Percentiles rank a stretch among this genome's conserved stretches.
Evolutionary conservation across 2,113 vertebrate species (phyloP).

Genomic region (Athene cunicularia): DNA sequence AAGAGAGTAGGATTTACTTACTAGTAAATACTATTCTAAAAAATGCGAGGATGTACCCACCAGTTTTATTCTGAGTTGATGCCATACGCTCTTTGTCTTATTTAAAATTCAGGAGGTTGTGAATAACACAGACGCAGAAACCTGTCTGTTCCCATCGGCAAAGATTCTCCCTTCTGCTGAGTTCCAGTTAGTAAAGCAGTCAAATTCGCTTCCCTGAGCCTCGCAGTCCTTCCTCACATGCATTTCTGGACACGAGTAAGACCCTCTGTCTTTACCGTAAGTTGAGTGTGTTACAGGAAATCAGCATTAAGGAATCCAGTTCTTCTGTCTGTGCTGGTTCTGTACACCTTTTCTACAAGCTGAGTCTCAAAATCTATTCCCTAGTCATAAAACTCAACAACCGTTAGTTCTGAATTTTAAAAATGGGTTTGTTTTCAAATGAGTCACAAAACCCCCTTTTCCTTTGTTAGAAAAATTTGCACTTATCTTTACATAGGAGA

Average conservation of each 20-base stretch:
- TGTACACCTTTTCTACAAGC: not conserved
- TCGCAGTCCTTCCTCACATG: not conserved
- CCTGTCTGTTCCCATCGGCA: not conserved
- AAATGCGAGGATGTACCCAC: not conserved
- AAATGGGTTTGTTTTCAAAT: not conserved
- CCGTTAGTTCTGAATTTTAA: not conserved
- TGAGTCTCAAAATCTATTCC: not conserved
- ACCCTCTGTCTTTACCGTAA: not conserved
- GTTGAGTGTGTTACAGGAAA: not conserved
- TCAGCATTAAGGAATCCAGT: not conserved
- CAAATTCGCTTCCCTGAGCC: not conserved
- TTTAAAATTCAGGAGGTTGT: not conserved
- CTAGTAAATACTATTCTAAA: slow-evolving; percentile 11
- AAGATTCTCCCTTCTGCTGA: not conserved
- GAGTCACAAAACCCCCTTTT: not conserved
- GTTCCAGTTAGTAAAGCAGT: not conserved
- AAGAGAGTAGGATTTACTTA: slow-evolving; percentile 8
- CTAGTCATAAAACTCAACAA: not conserved
- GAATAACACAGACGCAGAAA: not conserved
- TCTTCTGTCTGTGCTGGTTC: not conserved
- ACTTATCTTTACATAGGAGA: not conserved
- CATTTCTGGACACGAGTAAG: not conserved
- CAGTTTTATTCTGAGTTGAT: slow-evolving; percentile 29
- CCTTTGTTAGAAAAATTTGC: not conserved
- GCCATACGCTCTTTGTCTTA: not conserved